phyloP scores from a whole-genome alignment of 2,797 vertebrate genomes.

The Periparus ater region DNA sequence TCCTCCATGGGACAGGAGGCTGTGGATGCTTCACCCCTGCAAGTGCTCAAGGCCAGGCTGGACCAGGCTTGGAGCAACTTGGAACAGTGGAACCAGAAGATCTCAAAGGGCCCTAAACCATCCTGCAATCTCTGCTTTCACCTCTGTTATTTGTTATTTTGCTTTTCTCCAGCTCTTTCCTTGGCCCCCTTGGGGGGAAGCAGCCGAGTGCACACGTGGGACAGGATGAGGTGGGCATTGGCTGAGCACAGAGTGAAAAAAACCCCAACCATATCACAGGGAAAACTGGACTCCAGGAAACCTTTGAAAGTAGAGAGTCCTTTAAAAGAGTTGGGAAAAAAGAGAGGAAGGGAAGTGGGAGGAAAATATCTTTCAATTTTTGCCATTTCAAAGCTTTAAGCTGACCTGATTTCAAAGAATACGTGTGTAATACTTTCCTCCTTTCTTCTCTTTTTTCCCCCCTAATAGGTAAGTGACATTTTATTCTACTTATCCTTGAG shows the following conservation, averaged over 20 bases:
- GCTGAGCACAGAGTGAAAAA: background rate
- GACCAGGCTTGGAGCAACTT: background rate
- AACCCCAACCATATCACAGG: background rate
- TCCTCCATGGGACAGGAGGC: background rate
- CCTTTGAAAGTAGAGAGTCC: conserved; percentile 39
- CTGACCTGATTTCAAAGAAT: conserved; percentile 77
- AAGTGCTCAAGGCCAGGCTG: background rate
- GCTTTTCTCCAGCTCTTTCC: background rate
- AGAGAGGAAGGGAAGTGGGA: conserved; percentile 58
- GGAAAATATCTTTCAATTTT: conserved; percentile 60
- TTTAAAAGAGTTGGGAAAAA: conserved; percentile 12
- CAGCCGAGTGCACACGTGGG: accelerated
- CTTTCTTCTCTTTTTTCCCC: conserved; percentile 35
- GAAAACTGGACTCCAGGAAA: background rate
- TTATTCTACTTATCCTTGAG: conserved; percentile 70
- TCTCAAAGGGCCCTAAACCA: background rate
- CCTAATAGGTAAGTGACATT: conserved; percentile 77
- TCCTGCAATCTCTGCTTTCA: background rate
- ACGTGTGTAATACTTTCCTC: conserved; percentile 44
- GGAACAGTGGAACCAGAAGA: background rate
- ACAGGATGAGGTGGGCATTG: background rate
- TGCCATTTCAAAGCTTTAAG: conserved; percentile 72
- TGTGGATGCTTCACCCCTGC: background rate
- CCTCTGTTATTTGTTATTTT: background rate
- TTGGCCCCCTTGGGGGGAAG: background rate